Conservation (phyloP, 1,140 invertebrate species). For the Drosophila pseudoobscura region DNA sequence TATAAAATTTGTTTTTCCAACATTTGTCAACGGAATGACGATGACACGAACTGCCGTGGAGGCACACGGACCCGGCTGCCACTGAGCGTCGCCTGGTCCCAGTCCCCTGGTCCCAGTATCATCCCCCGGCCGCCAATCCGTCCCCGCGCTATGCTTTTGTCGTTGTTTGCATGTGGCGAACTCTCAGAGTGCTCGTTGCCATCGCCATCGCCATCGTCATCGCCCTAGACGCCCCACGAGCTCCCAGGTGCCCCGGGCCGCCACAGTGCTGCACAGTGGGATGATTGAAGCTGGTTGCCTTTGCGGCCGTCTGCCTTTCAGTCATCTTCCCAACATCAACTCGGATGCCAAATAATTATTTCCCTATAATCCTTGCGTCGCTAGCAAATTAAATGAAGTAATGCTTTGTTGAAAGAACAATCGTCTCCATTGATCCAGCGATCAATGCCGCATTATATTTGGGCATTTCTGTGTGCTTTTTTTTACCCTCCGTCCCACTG, state of each 20-base stretch:
- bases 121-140: slow-evolving; percentile 14
- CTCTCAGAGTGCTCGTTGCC: slow-evolving; percentile 46
- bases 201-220: neutral
- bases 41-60: slow-evolving; percentile 43
- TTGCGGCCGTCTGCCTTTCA: no score
- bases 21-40: slow-evolving; percentile 74
- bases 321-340: no score
- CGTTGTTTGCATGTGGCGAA: slow-evolving; percentile 71
- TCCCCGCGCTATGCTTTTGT: slow-evolving; percentile 53
- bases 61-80: slow-evolving; percentile 33
- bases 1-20: slow-evolving; percentile 82
- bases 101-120: slow-evolving; percentile 1
- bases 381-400: no score
- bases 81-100: slow-evolving; percentile 24
- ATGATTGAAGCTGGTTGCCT: no score
- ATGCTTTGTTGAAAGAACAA: no score
- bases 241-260: slow-evolving; percentile 38
- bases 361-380: no score
- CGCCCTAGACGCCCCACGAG: neutral
- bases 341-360: no score
- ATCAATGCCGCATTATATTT: no score
- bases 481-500: slow-evolving; percentile 2
- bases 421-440: no score
- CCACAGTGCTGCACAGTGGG: slow-evolving; percentile 29
- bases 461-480: neutral